Evolutionary conservation across 2,888 invertebrate species (phyloP), one percentile per base, ranked within the genome.

Genomic region (Microctonus hyperodae): DNA sequence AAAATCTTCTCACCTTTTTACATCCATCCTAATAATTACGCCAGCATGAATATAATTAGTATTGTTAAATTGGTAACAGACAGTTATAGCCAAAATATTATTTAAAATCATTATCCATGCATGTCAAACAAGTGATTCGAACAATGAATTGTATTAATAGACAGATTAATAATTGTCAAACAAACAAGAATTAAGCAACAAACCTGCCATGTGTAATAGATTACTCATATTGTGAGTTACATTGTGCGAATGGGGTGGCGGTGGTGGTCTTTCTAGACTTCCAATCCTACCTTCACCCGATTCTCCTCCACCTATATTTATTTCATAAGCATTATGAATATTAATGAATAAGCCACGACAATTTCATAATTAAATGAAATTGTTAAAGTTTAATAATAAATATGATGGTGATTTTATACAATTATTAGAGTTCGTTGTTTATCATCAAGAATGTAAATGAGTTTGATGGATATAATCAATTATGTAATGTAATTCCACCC

Each of bases 131-230:
- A 16, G 44, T 16, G 7, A 44, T 44, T n/a, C 16, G 16, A 7
- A 44, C 9, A n/a, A n/a, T n/a, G n/a, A 16, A 7, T 2, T 16
- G 16, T 16, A n/a, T 44, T 20, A 7, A 44, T 7, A 16, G 16
- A 16, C 16, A 6, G 1, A 44, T 5, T 28, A 28, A 5, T 28
- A 28, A 5, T 28, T 28, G 28, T 28, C 64, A 64, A 37, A 56
- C 60, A 31, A 57, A 20, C 37, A 68, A 31, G 58, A 70, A 63
- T n/a, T 69, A 70, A 62, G 70, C 65, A 74, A 84, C 84, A 82
- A 85, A 91, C 91, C 91, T 87, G 93, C 92, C 90, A 93, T 93
- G 85, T 94, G 92, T 87, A 94, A 90, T 82, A 94, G 88, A 82
- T 89, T 90, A 68, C 88, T 88, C 68, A 90, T 87, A 76, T 87